Base-by-base conservation (phyloP, 2,888 invertebrate species). In the Oxycera nigricornis region DNA sequence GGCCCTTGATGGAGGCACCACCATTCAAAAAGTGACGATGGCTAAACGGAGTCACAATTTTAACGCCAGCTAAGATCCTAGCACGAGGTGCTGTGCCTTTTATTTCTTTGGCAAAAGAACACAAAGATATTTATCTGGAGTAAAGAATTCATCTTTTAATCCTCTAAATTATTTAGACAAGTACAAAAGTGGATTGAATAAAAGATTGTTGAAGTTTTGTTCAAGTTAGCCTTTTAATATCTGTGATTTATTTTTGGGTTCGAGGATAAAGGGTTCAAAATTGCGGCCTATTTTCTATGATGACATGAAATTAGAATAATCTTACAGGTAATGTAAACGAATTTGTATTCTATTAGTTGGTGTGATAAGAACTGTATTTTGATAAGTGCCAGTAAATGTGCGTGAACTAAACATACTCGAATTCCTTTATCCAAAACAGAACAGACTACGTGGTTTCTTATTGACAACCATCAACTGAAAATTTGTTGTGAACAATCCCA, bases 71-170 rank as follows among this genome's bases (percentile, higher is more conserved):
- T 6, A 35, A 35, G 11, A 6, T 35, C 35, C 24, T 14, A 28
- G 59, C 3, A n/a, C 3, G 26, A 61, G 35, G n/a, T 28, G 30
- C n/a, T 26, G 24, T 26, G 7, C 31, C 61, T 61, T 61, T 31
- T 28, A 31, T 61, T 31, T 61, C 28, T n/a, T n/a, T n/a, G n/a
- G n/a, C 17, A 61, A 26, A 17, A 9, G 61, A 30, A 26, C n/a
- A 61, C 30, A 61, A 61, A 61, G 61, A 61, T 61, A 7, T 17
- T 61, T 31, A 31, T 61, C 31, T 31, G n/a, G 35, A 61, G 14
- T 61, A 61, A 61, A 61, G 61, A 61, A 61, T 61, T 61, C 61
- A 31, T 61, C 61, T 61, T 61, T 61, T 61, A 61, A 61, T 61
- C 26, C 61, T 7, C 30, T 61, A 61, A 61, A 61, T 61, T 61